Conservation (phyloP, 2,888 invertebrate genomes). For the Monoplex corrugatus region DNA sequence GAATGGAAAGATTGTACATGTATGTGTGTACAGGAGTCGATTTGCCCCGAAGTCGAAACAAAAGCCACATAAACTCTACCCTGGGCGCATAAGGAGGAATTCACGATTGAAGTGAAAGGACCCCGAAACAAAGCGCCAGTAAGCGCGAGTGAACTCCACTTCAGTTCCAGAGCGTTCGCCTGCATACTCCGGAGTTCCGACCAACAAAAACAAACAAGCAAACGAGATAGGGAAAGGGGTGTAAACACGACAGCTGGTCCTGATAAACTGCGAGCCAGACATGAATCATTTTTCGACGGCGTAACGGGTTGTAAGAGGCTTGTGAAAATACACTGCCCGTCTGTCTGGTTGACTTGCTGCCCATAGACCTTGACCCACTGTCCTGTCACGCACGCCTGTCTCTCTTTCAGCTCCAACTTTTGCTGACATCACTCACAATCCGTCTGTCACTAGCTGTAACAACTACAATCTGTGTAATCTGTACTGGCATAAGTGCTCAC, state of each 20-base stretch:
- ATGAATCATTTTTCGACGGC: conserved; percentile 11
- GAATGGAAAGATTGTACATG: no score
- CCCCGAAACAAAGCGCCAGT: neutral
- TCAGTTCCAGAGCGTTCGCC: neutral
- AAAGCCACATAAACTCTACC: no score
- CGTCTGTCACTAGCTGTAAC: no score
- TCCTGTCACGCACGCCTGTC: neutral
- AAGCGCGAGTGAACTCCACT: neutral
- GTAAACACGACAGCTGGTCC: neutral
- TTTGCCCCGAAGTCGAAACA: no score
- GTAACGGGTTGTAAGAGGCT: neutral
- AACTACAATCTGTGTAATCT: no score
- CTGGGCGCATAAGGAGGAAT: no score
- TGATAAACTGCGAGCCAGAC: neutral
- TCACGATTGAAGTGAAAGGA: no score
- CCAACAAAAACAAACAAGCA: neutral
- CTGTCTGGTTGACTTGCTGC: neutral
- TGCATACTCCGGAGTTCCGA: no score
- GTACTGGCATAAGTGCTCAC: no score
- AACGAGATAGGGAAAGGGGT: neutral
- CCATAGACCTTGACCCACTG: conserved; percentile 2
- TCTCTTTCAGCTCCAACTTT: no score
- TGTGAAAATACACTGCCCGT: neutral
- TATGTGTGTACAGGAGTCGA: no score
- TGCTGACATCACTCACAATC: no score